Evolutionary conservation across 2,113 vertebrate species (phyloP).

Genomic region (Gavialis gangeticus): DNA sequence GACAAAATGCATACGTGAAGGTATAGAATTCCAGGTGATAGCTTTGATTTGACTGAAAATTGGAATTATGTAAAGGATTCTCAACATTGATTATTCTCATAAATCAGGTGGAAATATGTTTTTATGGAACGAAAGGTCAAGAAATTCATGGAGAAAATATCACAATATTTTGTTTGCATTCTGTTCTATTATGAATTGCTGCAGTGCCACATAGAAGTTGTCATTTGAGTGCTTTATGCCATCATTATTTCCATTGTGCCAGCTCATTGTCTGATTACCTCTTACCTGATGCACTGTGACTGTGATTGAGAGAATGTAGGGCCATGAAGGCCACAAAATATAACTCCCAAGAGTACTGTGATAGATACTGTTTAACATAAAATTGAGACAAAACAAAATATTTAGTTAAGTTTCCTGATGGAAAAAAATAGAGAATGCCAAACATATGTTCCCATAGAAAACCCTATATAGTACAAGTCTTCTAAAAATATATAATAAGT

Average conservation of each 20-base stretch:
- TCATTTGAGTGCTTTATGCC: neutral
- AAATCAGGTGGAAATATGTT: neutral
- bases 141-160: neutral
- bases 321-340: neutral
- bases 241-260: neutral
- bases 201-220: neutral
- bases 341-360: neutral
- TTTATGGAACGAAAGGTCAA: neutral
- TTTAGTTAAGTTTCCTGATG: neutral
- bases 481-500: neutral
- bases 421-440: neutral
- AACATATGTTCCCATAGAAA: neutral
- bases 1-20: neutral
- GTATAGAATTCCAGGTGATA: neutral
- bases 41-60: neutral
- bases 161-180: neutral
- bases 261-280: neutral
- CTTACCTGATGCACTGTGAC: neutral
- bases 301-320: neutral
- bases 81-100: neutral
- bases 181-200: neutral
- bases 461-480: too few species aligned
- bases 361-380: neutral
- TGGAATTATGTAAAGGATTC: neutral
- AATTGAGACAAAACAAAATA: neutral